Conservation (phyloP, 2,113 vertebrate genomes). For the Barbus barbus region DNA sequence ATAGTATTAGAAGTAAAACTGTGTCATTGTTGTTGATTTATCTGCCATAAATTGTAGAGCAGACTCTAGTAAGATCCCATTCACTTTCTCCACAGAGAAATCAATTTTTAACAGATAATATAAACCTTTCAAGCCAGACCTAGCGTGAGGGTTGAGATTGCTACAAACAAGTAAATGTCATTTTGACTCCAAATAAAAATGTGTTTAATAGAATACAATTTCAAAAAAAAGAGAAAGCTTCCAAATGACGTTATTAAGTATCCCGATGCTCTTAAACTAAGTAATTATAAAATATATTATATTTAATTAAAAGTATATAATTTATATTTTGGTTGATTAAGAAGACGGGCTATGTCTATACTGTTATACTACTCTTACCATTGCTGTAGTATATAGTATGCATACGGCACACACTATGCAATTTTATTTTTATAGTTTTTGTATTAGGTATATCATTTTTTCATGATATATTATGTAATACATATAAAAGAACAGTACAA, state of each 20-base stretch:
- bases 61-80: not conserved
- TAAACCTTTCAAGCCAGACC: not conserved
- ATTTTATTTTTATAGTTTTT: too few relatives aligned
- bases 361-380: too few relatives aligned
- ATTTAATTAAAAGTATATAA: too few relatives aligned
- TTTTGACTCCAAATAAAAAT: not conserved
- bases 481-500: too few relatives aligned
- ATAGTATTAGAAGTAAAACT: not conserved
- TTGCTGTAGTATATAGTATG: too few relatives aligned
- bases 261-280: too few relatives aligned
- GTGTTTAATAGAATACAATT: not conserved
- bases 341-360: too few relatives aligned
- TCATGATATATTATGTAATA: too few relatives aligned
- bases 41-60: not conserved
- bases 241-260: not conserved
- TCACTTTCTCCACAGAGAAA: not conserved
- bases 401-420: too few relatives aligned
- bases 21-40: constrained; percentile 3
- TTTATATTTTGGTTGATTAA: too few relatives aligned
- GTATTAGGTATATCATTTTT: too few relatives aligned
- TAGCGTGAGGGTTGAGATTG: not conserved
- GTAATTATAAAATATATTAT: too few relatives aligned
- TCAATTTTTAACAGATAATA: not conserved
- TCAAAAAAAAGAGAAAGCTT: not conserved
- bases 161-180: not conserved